Evolutionary conservation across 2,113 vertebrate species (phyloP), one percentile per base, ranked within the genome.

Genomic region (Cathartes aura): DNA sequence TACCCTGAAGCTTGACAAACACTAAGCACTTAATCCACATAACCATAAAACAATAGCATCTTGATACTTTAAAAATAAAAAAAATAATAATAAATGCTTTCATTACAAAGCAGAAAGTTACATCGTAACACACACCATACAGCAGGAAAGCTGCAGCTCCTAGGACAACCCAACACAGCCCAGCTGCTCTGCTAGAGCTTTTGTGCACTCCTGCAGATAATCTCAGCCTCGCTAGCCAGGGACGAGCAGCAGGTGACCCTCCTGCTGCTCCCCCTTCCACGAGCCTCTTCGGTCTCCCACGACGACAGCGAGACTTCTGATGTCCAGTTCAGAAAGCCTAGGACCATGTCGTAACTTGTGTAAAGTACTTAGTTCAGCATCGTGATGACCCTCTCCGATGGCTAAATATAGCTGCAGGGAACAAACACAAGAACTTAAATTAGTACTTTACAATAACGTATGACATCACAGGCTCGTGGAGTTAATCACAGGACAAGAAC

Each of bases 241-340:
- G 36, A 34, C 1, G 12, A 9, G 18, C 8, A 2, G 43, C 68
- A 91, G 38, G 6, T 55, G 50, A 73, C 9, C 7, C 38, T n/a
- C n/a, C n/a, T 45, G 6, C 64, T 36, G 29, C 22, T 70, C 8
- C 38, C 9, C 56, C 21, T 70, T n/a, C 34, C 60, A 45, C 3
- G 1, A 30, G n/a, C 27, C 19, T 45, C 38, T 27, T 32, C 15
- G 11, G 4, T 5, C 5, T 71, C 45, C 52, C 60, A 16, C 1
- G 1, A 9, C 4, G 2, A 20, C 27, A 72, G 15, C 0, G 0
- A 55, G 32, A 68, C 40, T 48, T 78, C 5, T 1, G 3, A 36
- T 21, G 32, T 5, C 36, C 38, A 15, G 30, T 48, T 86, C 36
- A 50, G 62, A 55, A 93, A 87, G 22, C 21, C 14, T 36, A 76